Evolutionary conservation across 2,113 vertebrate species (phyloP).

Genomic region (Leuciscus idus): DNA sequence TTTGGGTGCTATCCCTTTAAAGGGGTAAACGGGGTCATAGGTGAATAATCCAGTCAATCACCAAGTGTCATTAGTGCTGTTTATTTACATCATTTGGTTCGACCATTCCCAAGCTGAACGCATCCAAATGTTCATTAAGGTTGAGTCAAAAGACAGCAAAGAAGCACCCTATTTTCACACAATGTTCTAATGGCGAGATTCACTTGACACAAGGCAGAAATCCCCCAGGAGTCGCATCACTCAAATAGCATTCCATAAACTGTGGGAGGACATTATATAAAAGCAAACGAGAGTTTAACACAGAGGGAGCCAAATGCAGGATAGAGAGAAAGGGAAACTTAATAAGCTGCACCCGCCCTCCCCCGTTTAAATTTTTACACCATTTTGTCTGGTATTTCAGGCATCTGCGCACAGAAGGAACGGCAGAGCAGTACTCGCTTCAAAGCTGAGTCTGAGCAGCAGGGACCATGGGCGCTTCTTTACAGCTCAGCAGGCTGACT

Average conservation of each 20-base stretch:
- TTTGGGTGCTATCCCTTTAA: not conserved
- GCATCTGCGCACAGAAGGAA: constrained; percentile 20
- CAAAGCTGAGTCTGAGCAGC: constrained; percentile 10
- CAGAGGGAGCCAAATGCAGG: not conserved
- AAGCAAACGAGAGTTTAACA: constrained; percentile 13
- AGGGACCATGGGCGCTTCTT: constrained; percentile 19
- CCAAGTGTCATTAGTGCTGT: not conserved
- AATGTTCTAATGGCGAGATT: not conserved
- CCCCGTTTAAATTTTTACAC: constrained; percentile 15
- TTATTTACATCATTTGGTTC: not conserved
- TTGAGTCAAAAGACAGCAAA: not conserved
- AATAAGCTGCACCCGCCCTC: not conserved
- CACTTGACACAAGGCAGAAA: not conserved
- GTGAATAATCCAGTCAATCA: not conserved
- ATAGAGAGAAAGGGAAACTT: not conserved
- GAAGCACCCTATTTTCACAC: not conserved
- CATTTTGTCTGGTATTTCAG: constrained; percentile 33
- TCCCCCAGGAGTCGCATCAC: not conserved
- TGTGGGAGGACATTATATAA: not conserved
- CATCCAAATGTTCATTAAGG: not conserved
- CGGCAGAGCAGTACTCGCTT: not conserved
- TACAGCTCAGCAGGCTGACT: constrained; percentile 38
- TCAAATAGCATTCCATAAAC: constrained; percentile 9
- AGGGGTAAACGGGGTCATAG: not conserved
- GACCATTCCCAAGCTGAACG: not conserved